Evolutionary conservation across 2,797 vertebrate species (phyloP), one percentile per base, ranked within the genome.

Genomic region (Meriones psammophilus): DNA sequence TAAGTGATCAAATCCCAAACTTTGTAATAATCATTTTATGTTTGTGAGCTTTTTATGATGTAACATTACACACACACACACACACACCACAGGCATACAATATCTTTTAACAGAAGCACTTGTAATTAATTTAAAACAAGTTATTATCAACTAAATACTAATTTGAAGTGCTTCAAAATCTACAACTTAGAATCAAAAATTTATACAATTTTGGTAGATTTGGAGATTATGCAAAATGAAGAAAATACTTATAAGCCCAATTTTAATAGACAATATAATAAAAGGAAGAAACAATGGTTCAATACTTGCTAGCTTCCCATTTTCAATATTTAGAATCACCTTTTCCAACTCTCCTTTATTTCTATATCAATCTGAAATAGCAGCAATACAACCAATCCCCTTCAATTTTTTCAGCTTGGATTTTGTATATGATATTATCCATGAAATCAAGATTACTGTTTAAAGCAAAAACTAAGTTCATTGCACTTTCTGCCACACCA

Each of bases 261-360:
- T 87, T 95, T 89, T 93, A 95, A 89, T 88, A 39, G 12, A 68
- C 39, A 83, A 50, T 62, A 64, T 42, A 71, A 60, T 89, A 73
- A 85, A 81, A 28, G 42, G 42, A 89, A 4, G n/a, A 89, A 73
- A 83, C 9, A 91, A 1, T 7, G 33, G n/a, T 79, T 92, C 81
- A 36, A 46, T 74, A 83, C 69, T 86, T 89, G 2, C 33, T 89
- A 33, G 17, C 8, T 90, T 73, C 14, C 5, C 18, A 22, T 66
- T 84, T 89, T 54, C 28, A 17, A 50, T 81, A 74, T 50, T 87
- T 66, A 79, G n/a, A 92, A 30, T 26, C 28, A 68, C 46, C 26
- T 28, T 30, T 88, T 90, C 17, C 12, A 78, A 77, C 13, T 66
- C 3, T 76, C 36, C 71, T 50, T 54, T 88, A 46, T 73, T 68